Evolutionary conservation across 1,140 invertebrate species (phyloP).

Genomic region (Heliconius hewitsoni): DNA sequence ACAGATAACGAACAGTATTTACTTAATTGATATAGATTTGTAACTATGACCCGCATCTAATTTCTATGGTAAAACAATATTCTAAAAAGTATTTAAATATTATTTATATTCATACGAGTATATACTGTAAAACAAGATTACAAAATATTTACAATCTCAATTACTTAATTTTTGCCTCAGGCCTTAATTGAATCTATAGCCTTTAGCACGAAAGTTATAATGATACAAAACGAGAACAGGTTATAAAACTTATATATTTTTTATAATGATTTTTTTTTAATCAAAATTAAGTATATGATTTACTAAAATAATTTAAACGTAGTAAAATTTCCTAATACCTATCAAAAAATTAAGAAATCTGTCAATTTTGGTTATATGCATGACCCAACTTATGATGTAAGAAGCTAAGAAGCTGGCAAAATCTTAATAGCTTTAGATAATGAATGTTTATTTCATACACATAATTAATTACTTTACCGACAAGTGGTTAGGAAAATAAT

Average conservation of each 20-base stretch:
- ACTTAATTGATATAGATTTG: no score
- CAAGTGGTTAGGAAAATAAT: neutral
- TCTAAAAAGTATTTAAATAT: no score
- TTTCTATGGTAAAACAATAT: neutral
- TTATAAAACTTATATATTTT: neutral
- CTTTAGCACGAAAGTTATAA: neutral
- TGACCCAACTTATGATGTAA: neutral
- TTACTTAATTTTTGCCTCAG: neutral
- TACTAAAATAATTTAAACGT: no score
- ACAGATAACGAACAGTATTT: no score
- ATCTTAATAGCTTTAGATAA: neutral
- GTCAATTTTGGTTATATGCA: conserved; percentile 1
- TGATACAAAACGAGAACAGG: neutral
- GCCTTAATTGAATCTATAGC: neutral
- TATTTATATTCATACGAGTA: no score
- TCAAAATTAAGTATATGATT: neutral
- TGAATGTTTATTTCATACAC: neutral
- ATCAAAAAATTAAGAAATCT: neutral
- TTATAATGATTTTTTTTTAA: neutral
- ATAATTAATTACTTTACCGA: conserved; percentile 6
- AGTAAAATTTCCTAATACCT: neutral
- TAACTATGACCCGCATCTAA: no score
- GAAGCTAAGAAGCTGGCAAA: neutral
- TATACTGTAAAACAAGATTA: neutral
- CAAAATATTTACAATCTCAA: neutral